These are phyloP conservation scores for Drosophila demipolita DNA, from an alignment of 2,888 invertebrate species.

Conservation along the genomic window DNA sequence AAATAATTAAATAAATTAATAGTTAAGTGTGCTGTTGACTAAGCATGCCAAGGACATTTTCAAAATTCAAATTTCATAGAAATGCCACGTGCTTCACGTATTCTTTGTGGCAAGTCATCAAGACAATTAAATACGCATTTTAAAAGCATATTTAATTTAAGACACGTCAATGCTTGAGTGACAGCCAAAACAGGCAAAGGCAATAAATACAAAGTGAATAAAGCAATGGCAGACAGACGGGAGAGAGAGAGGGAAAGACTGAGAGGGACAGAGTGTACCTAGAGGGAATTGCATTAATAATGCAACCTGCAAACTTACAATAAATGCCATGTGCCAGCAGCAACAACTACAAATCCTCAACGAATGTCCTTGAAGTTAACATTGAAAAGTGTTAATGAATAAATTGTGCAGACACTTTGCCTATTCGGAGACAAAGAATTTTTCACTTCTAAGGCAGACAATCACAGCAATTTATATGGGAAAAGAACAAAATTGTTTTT, in stretches of 20 bases:
- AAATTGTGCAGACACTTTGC: slow-evolving; percentile 12
- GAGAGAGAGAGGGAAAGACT: background rate
- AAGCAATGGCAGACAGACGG: background rate
- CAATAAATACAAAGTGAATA: background rate
- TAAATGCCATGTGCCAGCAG: slow-evolving; percentile 18
- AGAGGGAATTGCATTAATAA: slow-evolving; percentile 35
- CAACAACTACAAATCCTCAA: slow-evolving; percentile 8
- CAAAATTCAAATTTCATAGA: background rate
- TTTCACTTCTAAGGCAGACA: slow-evolving; percentile 20
- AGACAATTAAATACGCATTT: slow-evolving; percentile 32
- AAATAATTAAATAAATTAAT: background rate
- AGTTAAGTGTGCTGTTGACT: background rate
- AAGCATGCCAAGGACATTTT: background rate
- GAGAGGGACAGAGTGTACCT: background rate
- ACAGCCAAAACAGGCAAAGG: background rate
- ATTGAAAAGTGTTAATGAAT: slow-evolving; percentile 29
- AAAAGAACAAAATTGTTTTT: slow-evolving; percentile 23
- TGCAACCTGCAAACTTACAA: slow-evolving; percentile 30
- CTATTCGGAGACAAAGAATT: slow-evolving; percentile 3
- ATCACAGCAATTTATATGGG: slow-evolving; percentile 42
- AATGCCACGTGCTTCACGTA: background rate
- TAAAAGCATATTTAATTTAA: slow-evolving; percentile 34
- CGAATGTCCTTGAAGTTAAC: slow-evolving; percentile 28
- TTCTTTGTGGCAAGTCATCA: slow-evolving; percentile 3
- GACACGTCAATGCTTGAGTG: slow-evolving; percentile 45